Evolutionary conservation across 2,888 invertebrate genomes (phyloP).

Genomic region (Macaria liturata): DNA sequence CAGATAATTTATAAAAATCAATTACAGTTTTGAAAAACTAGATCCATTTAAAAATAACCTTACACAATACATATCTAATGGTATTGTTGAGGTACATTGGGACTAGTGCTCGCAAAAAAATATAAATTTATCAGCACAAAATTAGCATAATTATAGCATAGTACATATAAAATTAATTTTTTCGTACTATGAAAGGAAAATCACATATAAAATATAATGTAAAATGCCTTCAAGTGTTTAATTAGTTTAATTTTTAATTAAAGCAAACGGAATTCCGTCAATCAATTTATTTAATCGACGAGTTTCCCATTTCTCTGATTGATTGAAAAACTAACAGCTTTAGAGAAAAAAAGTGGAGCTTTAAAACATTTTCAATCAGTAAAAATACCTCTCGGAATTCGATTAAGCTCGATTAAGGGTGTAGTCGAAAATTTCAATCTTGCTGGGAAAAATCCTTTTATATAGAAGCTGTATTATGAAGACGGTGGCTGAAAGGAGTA

Average conservation of each 20-base stretch:
- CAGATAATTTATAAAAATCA: no score
- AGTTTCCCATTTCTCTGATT: constrained; percentile 23
- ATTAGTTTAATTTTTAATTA: background rate
- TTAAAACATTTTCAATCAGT: constrained; percentile 31
- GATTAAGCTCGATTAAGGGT: constrained; percentile 58
- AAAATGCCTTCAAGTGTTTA: background rate
- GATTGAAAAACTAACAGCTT: constrained; percentile 25
- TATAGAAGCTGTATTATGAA: constrained; percentile 71
- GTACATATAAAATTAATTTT: no score
- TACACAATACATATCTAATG: no score
- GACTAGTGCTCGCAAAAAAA: background rate
- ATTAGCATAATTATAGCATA: no score
- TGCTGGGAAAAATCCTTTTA: constrained; percentile 66
- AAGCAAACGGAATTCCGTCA: constrained; percentile 14
- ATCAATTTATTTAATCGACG: constrained; percentile 18
- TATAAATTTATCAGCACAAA: background rate
- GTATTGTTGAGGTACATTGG: background rate
- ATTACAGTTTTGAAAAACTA: no score
- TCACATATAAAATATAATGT: no score
- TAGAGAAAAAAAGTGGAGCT: constrained; percentile 26
- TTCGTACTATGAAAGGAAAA: no score
- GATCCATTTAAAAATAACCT: no score
- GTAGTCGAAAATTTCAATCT: constrained; percentile 68
- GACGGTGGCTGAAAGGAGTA: constrained; percentile 77
- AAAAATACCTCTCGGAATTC: constrained; percentile 55